Base-by-base conservation (phyloP, 2,888 invertebrate genomes). In the Colostygia pectinataria region DNA sequence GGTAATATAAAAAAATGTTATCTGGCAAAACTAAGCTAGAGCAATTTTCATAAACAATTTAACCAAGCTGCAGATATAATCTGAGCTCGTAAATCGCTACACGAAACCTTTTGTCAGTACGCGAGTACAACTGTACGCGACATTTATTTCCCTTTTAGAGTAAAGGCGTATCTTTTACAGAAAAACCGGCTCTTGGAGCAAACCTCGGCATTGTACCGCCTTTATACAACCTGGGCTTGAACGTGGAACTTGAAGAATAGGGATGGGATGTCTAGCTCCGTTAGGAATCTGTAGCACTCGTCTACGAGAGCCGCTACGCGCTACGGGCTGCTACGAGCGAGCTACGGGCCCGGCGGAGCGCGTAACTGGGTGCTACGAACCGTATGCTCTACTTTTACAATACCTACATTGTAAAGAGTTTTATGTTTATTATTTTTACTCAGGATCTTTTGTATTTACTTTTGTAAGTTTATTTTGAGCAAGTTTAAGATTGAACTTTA, bases 301-400 rank as follows among this genome's bases (percentile, higher is more conserved):
- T 46, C 56, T 44, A 34, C 59, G 53, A 34, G 9, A 23, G 34
- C 7, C 6, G 56, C 57, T 53, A 55, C 40, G 57, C 29, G 55
- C 45, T 38, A 45, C 54, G 52, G 15, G 20, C 10, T 18, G 40
- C 56, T 57, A 51, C 48, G 56, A 27, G 29, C 32, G 7, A 29
- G 59, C 68, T 63, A 59, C 66, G 59, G 25, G 55, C 13, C 49
- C 61, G 56, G 38, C 57, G 58, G 56, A 63, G 61, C 63, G 59
- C 34, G 53, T 63, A 63, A 63, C 59, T 55, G 57, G 45, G 57
- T 61, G 59, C 65, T 63, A 59, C 63, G 60, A 55, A 57, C 51
- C 61, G 59, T 61, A 14, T 29, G 36, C 34, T 32, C 50, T n/a
- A 23, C 40, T 41, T n/a, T n/a, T 31, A 15, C 33, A 33, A 50